Evolutionary conservation across 2,113 vertebrate genomes (phyloP).

Genomic region (Formicarius rufipectus): DNA sequence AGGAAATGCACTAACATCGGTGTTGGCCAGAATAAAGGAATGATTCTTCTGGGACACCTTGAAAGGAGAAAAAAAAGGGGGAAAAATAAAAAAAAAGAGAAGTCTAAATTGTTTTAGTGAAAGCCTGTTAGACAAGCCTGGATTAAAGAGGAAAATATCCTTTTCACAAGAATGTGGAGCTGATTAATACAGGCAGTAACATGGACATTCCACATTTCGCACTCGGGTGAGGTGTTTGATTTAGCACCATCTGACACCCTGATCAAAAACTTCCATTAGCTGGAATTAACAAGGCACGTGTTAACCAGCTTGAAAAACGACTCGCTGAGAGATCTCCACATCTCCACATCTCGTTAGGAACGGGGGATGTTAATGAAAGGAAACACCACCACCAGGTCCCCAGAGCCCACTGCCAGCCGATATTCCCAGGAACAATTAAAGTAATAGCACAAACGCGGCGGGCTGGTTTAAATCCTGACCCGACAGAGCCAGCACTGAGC

Average conservation of each 20-base stretch:
- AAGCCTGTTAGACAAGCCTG: background rate
- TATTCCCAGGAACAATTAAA: background rate
- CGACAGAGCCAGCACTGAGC: background rate
- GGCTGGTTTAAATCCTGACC: background rate
- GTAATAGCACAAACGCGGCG: fast-evolving
- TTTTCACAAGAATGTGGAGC: background rate
- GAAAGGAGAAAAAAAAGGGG: background rate
- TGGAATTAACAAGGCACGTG: background rate
- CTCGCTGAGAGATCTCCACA: background rate
- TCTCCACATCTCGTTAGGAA: background rate
- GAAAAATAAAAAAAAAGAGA: background rate
- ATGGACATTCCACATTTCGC: background rate
- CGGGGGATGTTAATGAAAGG: background rate
- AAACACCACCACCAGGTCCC: background rate
- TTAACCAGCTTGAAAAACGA: background rate
- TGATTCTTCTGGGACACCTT: slow-evolving; percentile 17
- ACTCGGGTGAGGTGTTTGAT: background rate
- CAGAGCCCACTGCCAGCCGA: background rate
- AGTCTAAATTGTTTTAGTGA: background rate
- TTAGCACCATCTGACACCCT: background rate
- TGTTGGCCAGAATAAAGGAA: background rate
- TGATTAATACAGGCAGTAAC: background rate
- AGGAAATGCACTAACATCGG: background rate
- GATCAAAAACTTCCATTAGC: slow-evolving; percentile 43
- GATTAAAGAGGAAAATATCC: background rate